Evolutionary conservation across 2,797 vertebrate genomes (phyloP).

Genomic region (Trematomus bernacchii): DNA sequence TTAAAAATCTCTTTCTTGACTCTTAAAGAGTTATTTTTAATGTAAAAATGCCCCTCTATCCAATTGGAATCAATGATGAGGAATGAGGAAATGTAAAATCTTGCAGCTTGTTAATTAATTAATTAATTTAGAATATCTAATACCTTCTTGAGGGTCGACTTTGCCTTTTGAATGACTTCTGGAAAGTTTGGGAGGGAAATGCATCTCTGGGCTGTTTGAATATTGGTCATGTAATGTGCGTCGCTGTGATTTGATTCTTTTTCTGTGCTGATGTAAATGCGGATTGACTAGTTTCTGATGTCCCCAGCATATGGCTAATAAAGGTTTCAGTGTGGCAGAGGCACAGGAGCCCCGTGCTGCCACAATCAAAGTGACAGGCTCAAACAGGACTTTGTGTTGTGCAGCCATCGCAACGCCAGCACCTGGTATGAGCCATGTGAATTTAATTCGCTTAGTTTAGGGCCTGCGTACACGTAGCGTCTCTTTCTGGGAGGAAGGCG

Average conservation of each 20-base stretch:
- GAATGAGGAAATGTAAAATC: slow-evolving; percentile 21
- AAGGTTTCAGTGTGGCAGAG: slow-evolving; percentile 63
- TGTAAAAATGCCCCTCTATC: background rate
- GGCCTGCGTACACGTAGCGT: no score
- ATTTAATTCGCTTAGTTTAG: slow-evolving; percentile 54
- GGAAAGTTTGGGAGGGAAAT: slow-evolving; percentile 31
- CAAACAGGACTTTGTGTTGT: slow-evolving; percentile 72
- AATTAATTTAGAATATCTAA: slow-evolving; percentile 42
- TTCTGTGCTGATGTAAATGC: slow-evolving; percentile 43
- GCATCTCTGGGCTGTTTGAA: slow-evolving; percentile 31
- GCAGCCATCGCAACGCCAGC: slow-evolving; percentile 52
- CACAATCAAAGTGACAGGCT: slow-evolving; percentile 68
- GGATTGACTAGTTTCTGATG: slow-evolving; percentile 63
- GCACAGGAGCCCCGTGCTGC: slow-evolving; percentile 56
- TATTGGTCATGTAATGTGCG: slow-evolving; percentile 7
- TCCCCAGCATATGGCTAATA: slow-evolving; percentile 63
- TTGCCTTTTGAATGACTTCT: slow-evolving; percentile 38
- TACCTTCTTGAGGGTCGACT: slow-evolving; percentile 29
- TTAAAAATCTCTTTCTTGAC: background rate
- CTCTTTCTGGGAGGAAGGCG: no score
- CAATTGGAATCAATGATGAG: slow-evolving; percentile 4
- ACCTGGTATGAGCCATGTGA: slow-evolving; percentile 51
- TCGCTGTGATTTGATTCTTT: slow-evolving; percentile 9
- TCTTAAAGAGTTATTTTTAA: background rate
- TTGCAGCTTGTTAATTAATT: slow-evolving; percentile 29